phyloP scores from a whole-genome alignment of 2,888 invertebrate genomes.

The Andricus curvator region DNA sequence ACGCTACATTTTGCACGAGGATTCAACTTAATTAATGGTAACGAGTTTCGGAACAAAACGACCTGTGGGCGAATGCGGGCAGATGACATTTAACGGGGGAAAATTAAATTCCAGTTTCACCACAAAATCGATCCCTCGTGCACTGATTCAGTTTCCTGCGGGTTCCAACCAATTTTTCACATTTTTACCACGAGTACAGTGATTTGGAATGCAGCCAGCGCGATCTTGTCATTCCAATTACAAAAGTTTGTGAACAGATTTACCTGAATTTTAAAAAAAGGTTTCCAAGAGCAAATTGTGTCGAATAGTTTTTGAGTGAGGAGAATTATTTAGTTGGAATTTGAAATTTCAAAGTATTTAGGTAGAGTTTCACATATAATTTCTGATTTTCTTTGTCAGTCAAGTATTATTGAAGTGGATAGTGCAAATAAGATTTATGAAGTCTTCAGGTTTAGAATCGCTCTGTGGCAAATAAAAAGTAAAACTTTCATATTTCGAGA shows the following conservation, averaged over 20 bases:
- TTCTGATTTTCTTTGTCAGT: too few relatives aligned
- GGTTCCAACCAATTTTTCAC: slow-evolving; percentile 51
- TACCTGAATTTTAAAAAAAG: not conserved
- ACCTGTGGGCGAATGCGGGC: slow-evolving; percentile 11
- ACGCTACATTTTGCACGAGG: not conserved
- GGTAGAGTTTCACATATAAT: too few relatives aligned
- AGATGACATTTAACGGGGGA: slow-evolving; percentile 6
- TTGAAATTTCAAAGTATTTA: too few relatives aligned
- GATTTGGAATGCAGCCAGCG: slow-evolving; percentile 45
- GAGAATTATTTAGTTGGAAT: too few relatives aligned
- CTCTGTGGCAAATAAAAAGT: too few relatives aligned
- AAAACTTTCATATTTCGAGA: too few relatives aligned
- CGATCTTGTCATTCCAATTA: not conserved
- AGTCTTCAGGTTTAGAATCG: too few relatives aligned
- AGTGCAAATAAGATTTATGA: too few relatives aligned
- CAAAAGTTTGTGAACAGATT: not conserved
- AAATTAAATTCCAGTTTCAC: slow-evolving; percentile 17
- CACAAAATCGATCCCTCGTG: slow-evolving; percentile 14
- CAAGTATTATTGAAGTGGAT: too few relatives aligned
- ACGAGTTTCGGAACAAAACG: not conserved
- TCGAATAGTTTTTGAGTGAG: too few relatives aligned
- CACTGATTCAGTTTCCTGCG: not conserved
- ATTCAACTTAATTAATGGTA: slow-evolving; percentile 12
- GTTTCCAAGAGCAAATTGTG: too few relatives aligned
- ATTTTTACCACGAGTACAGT: slow-evolving; percentile 51